Conservation (phyloP, 1,140 invertebrate genomes). For the Spodoptera litura region DNA sequence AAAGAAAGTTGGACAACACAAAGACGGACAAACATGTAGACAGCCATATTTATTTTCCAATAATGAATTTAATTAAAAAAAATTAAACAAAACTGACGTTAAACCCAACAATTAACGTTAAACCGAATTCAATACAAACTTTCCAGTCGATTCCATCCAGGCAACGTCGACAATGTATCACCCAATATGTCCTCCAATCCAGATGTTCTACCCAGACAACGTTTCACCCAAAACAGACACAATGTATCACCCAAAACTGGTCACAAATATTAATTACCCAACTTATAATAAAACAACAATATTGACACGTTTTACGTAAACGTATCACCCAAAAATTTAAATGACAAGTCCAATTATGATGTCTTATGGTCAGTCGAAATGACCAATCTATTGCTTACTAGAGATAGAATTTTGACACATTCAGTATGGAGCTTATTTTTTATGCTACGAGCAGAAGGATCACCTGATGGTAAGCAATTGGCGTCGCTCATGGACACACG, state of each 20-base stretch:
- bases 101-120: neutral
- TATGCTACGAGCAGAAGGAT: too few relatives aligned
- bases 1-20: neutral
- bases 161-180: too few relatives aligned
- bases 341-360: too few relatives aligned
- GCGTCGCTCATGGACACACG: too few relatives aligned
- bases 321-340: neutral
- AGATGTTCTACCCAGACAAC: neutral
- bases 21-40: neutral
- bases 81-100: neutral
- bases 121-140: neutral
- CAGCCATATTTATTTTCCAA: neutral
- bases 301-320: neutral
- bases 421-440: too few relatives aligned
- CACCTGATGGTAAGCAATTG: too few relatives aligned
- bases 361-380: too few relatives aligned
- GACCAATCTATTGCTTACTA: too few relatives aligned
- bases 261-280: neutral
- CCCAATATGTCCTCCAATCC: too few relatives aligned
- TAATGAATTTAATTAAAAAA: neutral
- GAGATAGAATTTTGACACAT: too few relatives aligned
- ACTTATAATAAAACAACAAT: neutral
- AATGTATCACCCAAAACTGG: neutral
- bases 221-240: neutral
- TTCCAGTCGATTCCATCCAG: too few relatives aligned